Base-by-base conservation (phyloP, 2,888 invertebrate species). In the Cephus nigrinus region DNA sequence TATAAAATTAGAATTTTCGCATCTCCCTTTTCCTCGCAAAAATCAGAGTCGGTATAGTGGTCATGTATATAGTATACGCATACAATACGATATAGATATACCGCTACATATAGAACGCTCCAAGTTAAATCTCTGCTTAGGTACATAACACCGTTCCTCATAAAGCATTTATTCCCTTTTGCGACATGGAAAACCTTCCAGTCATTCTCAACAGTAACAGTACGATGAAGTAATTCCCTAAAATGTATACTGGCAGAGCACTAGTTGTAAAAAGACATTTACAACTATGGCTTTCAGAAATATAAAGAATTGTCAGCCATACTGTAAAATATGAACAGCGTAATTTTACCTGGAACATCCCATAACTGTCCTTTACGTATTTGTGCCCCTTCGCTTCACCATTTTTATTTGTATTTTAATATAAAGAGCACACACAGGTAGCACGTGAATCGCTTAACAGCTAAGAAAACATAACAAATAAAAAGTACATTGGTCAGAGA, bases 1-100 rank as follows among this genome's bases (percentile, higher is more conserved):
- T 71, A 71, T 71, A 71, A 71, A 71, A 71, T 71, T 71, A 71
- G 71, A 71, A 33, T 71, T 55, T 31, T 71, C 1, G 32, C 71
- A 31, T 71, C 32, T 71, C 33, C 32, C 30, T 31, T 23, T 40
- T 55, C 1, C 23, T 55, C 23, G 1, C 55, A 55, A 55, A 55
- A 71, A 71, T 32, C 2, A 71, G 71, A 71, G 55, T 55, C 33
- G 31, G n/a, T 4, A 71, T 71, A 71, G 12, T 71, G 71, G 71
- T 31, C 71, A 3, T 71, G 71, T 71, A 33, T 71, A 71, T 71
- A 33, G 31, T 71, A 71, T 71, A 71, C 23, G 31, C 23, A 12
- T 71, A 71, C 9, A 55, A 55, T 55, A 55, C 23, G 9, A 55
- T 55, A 55, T 55, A 55, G 55, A 55, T 23, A 55, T 55, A 55